Conservation (phyloP, 2,888 invertebrate genomes). For the Hedya salicella region DNA sequence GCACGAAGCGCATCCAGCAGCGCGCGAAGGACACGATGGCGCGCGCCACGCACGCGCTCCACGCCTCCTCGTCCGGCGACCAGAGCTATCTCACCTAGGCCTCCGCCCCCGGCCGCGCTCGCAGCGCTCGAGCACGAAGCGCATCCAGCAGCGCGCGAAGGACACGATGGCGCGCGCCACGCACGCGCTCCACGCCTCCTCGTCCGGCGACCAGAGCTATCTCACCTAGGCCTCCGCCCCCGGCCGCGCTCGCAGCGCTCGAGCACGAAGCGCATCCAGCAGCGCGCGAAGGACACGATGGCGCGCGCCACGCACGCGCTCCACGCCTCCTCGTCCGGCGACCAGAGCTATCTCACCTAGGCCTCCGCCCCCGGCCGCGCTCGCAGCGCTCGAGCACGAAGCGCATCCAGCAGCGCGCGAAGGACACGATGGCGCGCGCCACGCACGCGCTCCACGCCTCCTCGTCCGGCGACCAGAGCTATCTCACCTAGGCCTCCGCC, state of each 20-base stretch:
- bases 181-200: conserved; percentile 3
- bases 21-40: conserved; percentile 44
- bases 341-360: conserved; percentile 41
- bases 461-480: conserved; percentile 54
- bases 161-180: conserved; percentile 40
- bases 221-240: too few relatives aligned
- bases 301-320: conserved; percentile 53
- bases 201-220: too few relatives aligned
- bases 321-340: conserved; percentile 51
- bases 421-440: conserved; percentile 67
- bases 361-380: conserved; percentile 18
- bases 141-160: conserved; percentile 89
- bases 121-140: conserved; percentile 90
- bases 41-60: conserved; percentile 80
- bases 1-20: conserved; percentile 56
- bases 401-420: conserved; percentile 72
- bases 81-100: too few relatives aligned
- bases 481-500: too few relatives aligned
- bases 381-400: conserved; percentile 84
- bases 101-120: conserved; percentile 87
- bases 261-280: conserved; percentile 85
- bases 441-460: too few relatives aligned
- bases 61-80: too few relatives aligned
- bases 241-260: conserved; percentile 42
- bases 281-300: conserved; percentile 78